Evolutionary conservation across 2,113 vertebrate genomes (phyloP), one percentile per base, ranked within the genome.

Genomic region (Colius striatus): DNA sequence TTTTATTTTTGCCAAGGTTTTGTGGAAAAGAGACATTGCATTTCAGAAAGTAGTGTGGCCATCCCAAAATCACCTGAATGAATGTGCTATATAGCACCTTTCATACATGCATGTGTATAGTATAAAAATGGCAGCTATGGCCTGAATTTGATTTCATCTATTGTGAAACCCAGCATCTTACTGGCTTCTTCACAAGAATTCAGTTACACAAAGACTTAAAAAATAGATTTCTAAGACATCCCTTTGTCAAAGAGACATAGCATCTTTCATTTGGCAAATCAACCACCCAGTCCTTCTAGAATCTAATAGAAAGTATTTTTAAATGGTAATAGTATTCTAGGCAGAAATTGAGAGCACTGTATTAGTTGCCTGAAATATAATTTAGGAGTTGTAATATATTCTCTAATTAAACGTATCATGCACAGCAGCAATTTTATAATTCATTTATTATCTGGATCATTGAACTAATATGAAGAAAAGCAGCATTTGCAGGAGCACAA

Each of bases 331-430:
- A 58, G 9, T 68, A 50, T 84, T 89, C 41, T 65, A 84, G 77
- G 50, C 36, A 89, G 62, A 91, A 91, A 79, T 91, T 38, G 50
- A 84, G 53, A 55, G 11, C 48, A 36, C 41, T 73, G 1, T 71
- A 76, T 87, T 91, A 82, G 8, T 34, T 75, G 29, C 26, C 66
- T 91, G 86, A 87, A 87, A 76, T 75, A 32, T 57, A 84, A 81
- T 72, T 30, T 91, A 87, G 57, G 57, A 78, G 27, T 82, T 94
- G 16, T 68, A 84, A 87, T 92, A 30, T 78, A 89, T 91, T 91
- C 58, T 38, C 50, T 77, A 82, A 87, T 92, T 95, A 94, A 96
- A 95, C 84, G 72, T 84, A 87, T 34, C 21, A 68, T 75, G 36
- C 26, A 54, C 5, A 11, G 29, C 63, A 68, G 32, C 84, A 43